phyloP scores from a whole-genome alignment of 2,797 vertebrate genomes.

The Lindbergichthys nudifrons region DNA sequence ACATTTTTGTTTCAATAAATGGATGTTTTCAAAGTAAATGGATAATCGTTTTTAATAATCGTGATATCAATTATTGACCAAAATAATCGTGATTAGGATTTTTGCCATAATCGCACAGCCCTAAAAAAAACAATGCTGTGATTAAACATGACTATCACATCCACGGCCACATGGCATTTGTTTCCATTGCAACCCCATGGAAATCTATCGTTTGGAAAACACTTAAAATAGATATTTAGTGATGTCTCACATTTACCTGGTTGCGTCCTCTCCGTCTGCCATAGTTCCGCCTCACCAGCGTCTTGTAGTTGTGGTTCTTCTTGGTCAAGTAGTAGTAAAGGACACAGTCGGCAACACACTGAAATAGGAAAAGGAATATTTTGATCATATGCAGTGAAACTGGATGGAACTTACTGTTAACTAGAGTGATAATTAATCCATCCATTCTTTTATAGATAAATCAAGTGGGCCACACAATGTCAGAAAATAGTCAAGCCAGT shows the following conservation, averaged over 20 bases:
- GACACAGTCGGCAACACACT: constrained; percentile 98
- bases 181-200: neutral
- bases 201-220: neutral
- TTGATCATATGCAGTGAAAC: neutral
- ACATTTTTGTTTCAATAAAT: too few relatives aligned
- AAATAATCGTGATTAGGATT: too few relatives aligned
- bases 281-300: constrained; percentile 95
- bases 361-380: constrained; percentile 31
- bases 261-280: constrained; percentile 95
- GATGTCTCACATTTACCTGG: constrained; percentile 85
- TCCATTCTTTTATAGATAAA: too few relatives aligned
- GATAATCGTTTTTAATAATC: too few relatives aligned
- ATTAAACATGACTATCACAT: neutral
- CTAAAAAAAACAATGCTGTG: neutral
- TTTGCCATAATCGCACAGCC: too few relatives aligned
- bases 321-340: constrained; percentile 99
- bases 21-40: too few relatives aligned
- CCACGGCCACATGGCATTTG: neutral
- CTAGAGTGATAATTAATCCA: too few relatives aligned
- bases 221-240: neutral
- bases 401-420: neutral
- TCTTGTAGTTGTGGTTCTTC: constrained; percentile 99
- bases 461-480: too few relatives aligned
- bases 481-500: too few relatives aligned
- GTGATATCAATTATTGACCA: too few relatives aligned